Evolutionary conservation across 2,888 invertebrate species (phyloP).

Genomic region (Drosophila buzzatii): DNA sequence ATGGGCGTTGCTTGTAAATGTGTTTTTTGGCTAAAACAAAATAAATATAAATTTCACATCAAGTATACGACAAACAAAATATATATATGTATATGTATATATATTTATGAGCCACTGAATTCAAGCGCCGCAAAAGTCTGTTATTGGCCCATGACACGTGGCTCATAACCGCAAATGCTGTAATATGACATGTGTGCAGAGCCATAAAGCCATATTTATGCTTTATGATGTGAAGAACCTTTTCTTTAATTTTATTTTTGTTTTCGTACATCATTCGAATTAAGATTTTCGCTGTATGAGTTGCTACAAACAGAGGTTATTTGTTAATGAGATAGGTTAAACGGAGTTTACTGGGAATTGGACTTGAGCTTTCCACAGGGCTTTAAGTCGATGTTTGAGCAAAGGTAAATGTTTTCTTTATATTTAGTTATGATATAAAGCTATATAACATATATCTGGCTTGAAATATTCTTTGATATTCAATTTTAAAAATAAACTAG

Average conservation of each 20-base stretch:
- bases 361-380: background rate
- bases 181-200: constrained; percentile 5
- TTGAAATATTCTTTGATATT: too few species aligned
- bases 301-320: background rate
- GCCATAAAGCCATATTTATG: constrained; percentile 43
- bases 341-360: background rate
- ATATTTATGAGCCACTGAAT: constrained; percentile 20
- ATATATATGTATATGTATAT: background rate
- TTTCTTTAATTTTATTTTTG: background rate
- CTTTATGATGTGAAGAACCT: constrained; percentile 6
- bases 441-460: background rate
- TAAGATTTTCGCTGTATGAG: background rate
- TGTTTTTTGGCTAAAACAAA: constrained; percentile 31
- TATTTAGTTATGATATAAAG: background rate
- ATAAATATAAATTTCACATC: constrained; percentile 34
- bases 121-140: constrained; percentile 12
- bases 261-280: background rate
- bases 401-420: background rate
- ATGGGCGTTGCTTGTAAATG: constrained; percentile 42
- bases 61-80: background rate
- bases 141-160: constrained; percentile 46
- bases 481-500: too few species aligned
- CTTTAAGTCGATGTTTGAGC: background rate
- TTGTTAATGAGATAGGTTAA: background rate
- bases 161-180: constrained; percentile 31